Percentiles rank a stretch among this genome's conserved stretches.
These are phyloP conservation scores for Diplazon laetatorius DNA, from an alignment of 2,888 invertebrate species.

Conservation along the genomic window DNA sequence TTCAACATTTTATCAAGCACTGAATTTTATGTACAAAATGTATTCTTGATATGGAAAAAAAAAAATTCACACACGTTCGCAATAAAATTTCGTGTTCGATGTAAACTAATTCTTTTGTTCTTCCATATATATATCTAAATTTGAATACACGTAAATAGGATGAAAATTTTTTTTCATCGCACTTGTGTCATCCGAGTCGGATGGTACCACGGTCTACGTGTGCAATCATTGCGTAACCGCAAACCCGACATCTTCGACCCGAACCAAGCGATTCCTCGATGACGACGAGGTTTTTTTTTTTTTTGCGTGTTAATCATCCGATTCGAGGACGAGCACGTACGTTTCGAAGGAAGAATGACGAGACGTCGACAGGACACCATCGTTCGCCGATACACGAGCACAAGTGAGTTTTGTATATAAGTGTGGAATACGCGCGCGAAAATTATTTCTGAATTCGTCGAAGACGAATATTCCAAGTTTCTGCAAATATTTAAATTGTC, in stretches of 20 bases:
- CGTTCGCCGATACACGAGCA: conserved; percentile 12
- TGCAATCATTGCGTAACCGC: conserved; percentile 45
- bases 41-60: too few species aligned
- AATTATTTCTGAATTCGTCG: conserved; percentile 50
- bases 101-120: too few species aligned
- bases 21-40: too few species aligned
- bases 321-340: conserved; percentile 24
- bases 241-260: conserved; percentile 32
- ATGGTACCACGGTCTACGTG: too few species aligned
- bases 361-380: conserved; percentile 38
- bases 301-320: conserved; percentile 36
- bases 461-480: conserved; percentile 71
- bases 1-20: too few species aligned
- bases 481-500: conserved; percentile 79
- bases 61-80: too few species aligned
- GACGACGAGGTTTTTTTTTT: conserved; percentile 31
- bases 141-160: too few species aligned
- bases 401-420: neutral
- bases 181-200: too few species aligned
- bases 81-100: too few species aligned
- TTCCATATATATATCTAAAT: too few species aligned
- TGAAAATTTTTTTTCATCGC: too few species aligned
- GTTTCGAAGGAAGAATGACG: conserved; percentile 45
- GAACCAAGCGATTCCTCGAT: conserved; percentile 8
- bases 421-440: neutral